Evolutionary conservation across 53 echinoderm and acorn worm species (phyloP).

Genomic region (Holothuria scabra): DNA sequence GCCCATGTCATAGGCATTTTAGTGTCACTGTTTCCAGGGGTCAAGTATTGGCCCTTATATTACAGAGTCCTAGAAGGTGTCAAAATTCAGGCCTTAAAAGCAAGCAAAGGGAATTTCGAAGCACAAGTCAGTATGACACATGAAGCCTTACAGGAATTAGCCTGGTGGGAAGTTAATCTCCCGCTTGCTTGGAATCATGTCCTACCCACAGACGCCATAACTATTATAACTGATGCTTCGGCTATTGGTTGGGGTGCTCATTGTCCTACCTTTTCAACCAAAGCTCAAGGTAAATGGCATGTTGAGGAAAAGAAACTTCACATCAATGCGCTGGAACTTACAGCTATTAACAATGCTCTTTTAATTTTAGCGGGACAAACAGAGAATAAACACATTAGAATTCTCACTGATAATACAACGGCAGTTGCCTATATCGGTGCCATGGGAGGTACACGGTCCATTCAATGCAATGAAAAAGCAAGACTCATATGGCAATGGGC

Average conservation of each 20-base stretch:
- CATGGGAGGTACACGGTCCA: too few relatives aligned
- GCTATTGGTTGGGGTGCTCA: conserved; percentile 24
- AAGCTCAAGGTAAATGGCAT: too few relatives aligned
- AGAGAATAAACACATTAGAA: too few relatives aligned
- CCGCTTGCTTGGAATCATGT: background rate
- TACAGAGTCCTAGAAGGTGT: too few relatives aligned
- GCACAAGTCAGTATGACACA: conserved; percentile 6
- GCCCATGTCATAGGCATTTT: conserved; percentile 38
- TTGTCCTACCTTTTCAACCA: too few relatives aligned
- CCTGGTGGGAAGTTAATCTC: conserved; percentile 41
- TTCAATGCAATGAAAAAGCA: too few relatives aligned
- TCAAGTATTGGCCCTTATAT: too few relatives aligned
- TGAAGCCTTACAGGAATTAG: conserved; percentile 5
- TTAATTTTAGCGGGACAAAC: background rate
- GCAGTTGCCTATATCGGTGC: too few relatives aligned
- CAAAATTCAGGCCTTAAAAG: too few relatives aligned
- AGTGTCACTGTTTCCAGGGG: conserved; percentile 37
- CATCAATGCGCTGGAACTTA: conserved; percentile 5
- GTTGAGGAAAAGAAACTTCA: background rate
- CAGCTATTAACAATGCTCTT: conserved; percentile 33
- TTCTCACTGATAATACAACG: conserved; percentile 37
- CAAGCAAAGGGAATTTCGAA: conserved; percentile 6
- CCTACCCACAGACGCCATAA: background rate
- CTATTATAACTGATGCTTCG: conserved; percentile 33
- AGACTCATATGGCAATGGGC: too few relatives aligned